These are phyloP conservation scores for Scaptomyza caliginosa DNA, from an alignment of 2,888 invertebrate species.

Conservation along the genomic window DNA sequence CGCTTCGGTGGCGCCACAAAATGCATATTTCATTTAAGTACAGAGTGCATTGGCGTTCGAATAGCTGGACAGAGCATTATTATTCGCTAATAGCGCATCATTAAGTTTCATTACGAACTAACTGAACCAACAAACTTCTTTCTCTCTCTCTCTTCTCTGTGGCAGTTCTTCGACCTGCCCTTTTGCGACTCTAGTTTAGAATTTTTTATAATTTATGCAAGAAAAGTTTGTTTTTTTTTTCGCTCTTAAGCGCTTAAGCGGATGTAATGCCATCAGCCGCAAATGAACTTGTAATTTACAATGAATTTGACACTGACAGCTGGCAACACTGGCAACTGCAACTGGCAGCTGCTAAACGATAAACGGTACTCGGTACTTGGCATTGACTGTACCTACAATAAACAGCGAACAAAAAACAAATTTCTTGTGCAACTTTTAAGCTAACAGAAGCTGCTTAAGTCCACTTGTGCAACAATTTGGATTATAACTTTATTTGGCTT, in stretches of 20 bases:
- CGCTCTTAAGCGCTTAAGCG: conserved; percentile 49
- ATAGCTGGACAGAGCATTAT: conserved; percentile 25
- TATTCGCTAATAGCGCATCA: conserved; percentile 71
- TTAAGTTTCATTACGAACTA: conserved; percentile 72
- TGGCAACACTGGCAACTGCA: conserved; percentile 62
- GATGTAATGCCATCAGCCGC: conserved; percentile 65
- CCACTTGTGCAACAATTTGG: conserved; percentile 42
- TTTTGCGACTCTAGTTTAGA: background rate
- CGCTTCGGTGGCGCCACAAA: conserved; percentile 64
- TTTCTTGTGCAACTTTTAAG: conserved; percentile 34
- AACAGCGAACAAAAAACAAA: background rate
- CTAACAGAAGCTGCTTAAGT: conserved; percentile 18
- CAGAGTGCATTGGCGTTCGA: conserved; percentile 48
- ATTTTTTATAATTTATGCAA: conserved; percentile 58
- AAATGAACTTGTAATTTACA: conserved; percentile 78
- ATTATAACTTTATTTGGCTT: conserved; percentile 20
- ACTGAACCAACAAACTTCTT: conserved; percentile 11
- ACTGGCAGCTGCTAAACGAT: conserved; percentile 43
- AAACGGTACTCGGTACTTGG: conserved; percentile 37
- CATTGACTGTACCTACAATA: conserved; percentile 40
- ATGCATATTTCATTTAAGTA: conserved; percentile 39
- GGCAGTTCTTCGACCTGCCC: conserved; percentile 17
- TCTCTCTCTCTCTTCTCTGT: background rate
- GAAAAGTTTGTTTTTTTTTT: conserved; percentile 29
- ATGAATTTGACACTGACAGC: conserved; percentile 77